Base-by-base conservation (phyloP, 2,888 invertebrate genomes). In the Synanthedon tipuliformis region DNA sequence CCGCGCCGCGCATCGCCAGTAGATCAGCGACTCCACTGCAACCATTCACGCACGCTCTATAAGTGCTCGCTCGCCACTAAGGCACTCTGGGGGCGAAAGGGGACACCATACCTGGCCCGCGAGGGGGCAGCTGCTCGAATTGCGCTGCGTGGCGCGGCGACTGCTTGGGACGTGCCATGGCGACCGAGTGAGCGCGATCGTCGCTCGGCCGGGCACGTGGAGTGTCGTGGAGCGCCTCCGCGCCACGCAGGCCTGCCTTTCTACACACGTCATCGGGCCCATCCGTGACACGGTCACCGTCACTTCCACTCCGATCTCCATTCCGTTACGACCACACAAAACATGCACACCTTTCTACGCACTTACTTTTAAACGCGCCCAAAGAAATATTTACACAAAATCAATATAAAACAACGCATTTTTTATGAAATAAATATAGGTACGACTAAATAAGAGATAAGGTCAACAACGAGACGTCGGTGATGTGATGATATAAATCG, bases 1-100 rank as follows among this genome's bases (percentile, higher is more conserved):
- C 87, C 95, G 96, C 89, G 94, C 95, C 66, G 96, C 94, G 89
- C 96, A 95, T 64, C 98, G 93, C 99, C 99, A 99, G 90, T 99
- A 98, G 82, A 99, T 94, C 83, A 99, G 90, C 75, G 96, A 95
- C 87, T 96, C 94, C 91, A 96, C 96, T 96, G 90, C 8, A 91
- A 91, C 53, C 45, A 18, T 12, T 12, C 13, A 49, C 49, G 7
- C 49, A 34, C 34, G 34, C 34, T n/a, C n/a, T n/a, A n/a, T n/a
- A n/a, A n/a, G n/a, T n/a, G n/a, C 8, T 8, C 34, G 3, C 34
- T 34, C 34, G 8, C 10, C 2, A 34, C 34, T 13, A 13, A 41
- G 41, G 41, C 13, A 41, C 15, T 2, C n/a, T 45, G 59, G 54
- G 34, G 50, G 52, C 54, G 48, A 51, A 48, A 50, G 57, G 51